Base-by-base conservation (phyloP, 1,140 invertebrate genomes). In the Lordiphosa mommai region DNA sequence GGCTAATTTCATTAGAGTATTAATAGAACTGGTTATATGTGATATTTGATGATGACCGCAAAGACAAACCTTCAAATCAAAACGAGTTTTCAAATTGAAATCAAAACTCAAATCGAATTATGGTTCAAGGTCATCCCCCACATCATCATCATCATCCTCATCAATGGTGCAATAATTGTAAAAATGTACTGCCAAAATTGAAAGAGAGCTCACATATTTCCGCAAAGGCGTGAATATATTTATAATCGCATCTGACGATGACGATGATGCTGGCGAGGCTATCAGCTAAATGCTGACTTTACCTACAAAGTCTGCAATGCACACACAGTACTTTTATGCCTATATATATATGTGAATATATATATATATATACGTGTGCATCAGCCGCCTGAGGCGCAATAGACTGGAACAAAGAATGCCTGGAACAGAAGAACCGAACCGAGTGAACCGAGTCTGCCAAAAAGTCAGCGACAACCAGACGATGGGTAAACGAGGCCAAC, bases 351-450 rank as follows among this genome's bases (percentile, higher is more conserved):
- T 14, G 12, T 32, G 41, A 27, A 38, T 36, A 53, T 17, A 49
- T 40, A 48, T 17, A 9, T 20, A 44, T 46, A 27, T 48, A 17
- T 30, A 23, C 46, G 33, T 48, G 30, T 47, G 56, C 27, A 13
- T 36, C 43, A 40, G 16, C 30, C 13, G 14, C 29, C 20, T 67
- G 43, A 67, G 58, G 14, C 57, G 58, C 55, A 73, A 51, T 73
- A 64, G 40, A 51, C 41, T 65, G 55, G 20, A 69, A 74, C 72
- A 74, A 74, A 71, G 69, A 72, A 74, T 40, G 40, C 12, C 50
- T 44, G 34, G 34, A 47, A 50, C 14, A 14, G 9, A n/a, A 40
- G 29, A 3, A 37, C 6, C 9, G 33, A 7, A 10, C n/a, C 33
- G 33, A 27, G 23, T n/a, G n/a, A 27, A 27, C 5, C n/a, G n/a